Conservation (phyloP, 2,113 vertebrate species). For the Puntigrus tetrazona region DNA sequence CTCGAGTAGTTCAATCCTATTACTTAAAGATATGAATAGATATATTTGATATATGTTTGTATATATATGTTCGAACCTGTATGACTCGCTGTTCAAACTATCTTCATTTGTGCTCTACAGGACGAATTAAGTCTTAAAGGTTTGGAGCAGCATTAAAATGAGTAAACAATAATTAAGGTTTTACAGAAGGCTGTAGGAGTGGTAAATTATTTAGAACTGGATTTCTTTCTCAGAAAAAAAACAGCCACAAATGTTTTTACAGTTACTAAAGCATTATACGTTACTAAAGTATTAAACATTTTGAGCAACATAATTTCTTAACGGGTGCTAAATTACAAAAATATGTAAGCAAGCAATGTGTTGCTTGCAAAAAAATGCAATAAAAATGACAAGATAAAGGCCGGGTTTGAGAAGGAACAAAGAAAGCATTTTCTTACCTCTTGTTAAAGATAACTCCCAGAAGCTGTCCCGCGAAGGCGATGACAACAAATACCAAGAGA, state of each 20-base stretch:
- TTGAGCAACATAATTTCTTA: no score
- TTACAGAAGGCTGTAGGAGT: no score
- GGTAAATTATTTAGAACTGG: no score
- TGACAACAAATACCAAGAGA: slow-evolving; percentile 72
- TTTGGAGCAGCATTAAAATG: neutral
- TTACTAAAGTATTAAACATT: no score
- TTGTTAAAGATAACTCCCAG: slow-evolving; percentile 78
- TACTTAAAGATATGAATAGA: no score
- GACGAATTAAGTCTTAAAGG: neutral
- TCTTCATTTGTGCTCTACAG: neutral
- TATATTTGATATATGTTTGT: no score
- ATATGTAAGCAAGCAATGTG: neutral
- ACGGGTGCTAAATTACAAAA: no score
- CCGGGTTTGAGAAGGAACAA: neutral
- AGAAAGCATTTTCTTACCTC: slow-evolving; percentile 57
- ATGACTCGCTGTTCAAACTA: neutral
- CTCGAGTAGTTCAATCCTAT: no score
- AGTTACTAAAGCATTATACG: no score
- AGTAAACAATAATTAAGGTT: no score
- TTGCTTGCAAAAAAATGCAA: neutral
- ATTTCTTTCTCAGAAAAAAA: neutral
- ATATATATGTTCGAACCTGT: no score
- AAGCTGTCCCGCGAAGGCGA: slow-evolving; percentile 75
- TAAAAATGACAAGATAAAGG: neutral
- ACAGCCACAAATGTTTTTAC: neutral